A percentile compares a stretch with the other conserved stretches of the same genome.
Evolutionary conservation across 2,797 vertebrate species (phyloP).

Genomic region (Amazonetta brasiliensis): DNA sequence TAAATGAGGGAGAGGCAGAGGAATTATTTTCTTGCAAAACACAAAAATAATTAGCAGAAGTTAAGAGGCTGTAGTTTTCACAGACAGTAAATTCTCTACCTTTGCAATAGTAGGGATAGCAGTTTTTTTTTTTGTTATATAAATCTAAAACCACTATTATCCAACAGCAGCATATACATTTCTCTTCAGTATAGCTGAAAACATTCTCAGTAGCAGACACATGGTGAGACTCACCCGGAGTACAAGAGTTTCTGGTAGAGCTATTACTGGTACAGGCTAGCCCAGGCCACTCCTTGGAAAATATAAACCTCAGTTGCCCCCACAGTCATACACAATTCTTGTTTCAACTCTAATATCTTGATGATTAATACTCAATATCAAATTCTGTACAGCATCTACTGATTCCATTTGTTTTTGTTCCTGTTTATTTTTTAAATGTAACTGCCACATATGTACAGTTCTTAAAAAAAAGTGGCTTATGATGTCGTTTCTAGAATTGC

Average conservation of each 20-base stretch:
- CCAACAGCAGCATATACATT: not conserved
- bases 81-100: not conserved
- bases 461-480: not conserved
- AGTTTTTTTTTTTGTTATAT: not conserved
- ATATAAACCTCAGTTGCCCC: not conserved
- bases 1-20: not conserved
- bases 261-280: not conserved
- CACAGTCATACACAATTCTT: not conserved
- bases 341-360: not conserved
- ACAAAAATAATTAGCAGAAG: not conserved
- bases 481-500: not conserved
- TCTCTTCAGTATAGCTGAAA: not conserved
- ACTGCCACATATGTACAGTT: not conserved
- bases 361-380: not conserved
- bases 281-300: not conserved
- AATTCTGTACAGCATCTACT: not conserved
- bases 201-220: not conserved
- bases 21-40: not conserved
- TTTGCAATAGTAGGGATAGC: not conserved
- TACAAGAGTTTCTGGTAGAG: not conserved
- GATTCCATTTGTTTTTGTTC: not conserved
- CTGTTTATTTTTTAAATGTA: not conserved
- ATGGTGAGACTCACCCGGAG: rapidly evolving
- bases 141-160: not conserved
- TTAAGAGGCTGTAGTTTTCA: not conserved